A percentile compares a stretch with the other conserved stretches of the same genome.
phyloP scores from a whole-genome alignment of 1,140 invertebrate species.

The Aphaenogaster ashmeadi region DNA sequence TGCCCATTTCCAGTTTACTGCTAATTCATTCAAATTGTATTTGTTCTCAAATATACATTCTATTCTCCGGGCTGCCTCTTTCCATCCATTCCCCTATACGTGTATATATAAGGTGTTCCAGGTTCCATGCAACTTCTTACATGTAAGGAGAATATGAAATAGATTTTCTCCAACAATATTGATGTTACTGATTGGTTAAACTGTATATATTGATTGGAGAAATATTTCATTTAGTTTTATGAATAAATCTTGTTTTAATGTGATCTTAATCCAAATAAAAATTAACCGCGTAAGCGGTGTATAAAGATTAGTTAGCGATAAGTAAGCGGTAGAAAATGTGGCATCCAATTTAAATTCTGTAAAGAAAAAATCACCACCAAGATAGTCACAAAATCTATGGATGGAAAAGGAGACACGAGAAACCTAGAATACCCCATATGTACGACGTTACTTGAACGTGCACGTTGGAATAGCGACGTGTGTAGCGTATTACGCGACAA shows the following conservation, averaged over 20 bases:
- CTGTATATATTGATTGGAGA: background rate
- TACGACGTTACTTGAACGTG: background rate
- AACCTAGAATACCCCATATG: constrained; percentile 9
- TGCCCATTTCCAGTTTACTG: constrained; percentile 83
- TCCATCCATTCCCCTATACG: constrained; percentile 24
- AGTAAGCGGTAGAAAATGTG: background rate
- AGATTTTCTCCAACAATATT: background rate
- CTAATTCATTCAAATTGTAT: constrained; percentile 87
- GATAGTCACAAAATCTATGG: background rate
- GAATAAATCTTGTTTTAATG: background rate
- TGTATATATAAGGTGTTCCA: background rate
- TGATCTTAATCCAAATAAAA: background rate
- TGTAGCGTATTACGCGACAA: constrained; percentile 33
- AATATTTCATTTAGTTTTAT: background rate
- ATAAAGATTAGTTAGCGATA: background rate
- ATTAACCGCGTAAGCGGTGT: background rate
- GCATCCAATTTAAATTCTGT: background rate
- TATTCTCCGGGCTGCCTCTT: constrained; percentile 68
- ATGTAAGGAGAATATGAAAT: background rate
- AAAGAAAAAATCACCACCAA: background rate
- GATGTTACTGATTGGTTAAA: background rate
- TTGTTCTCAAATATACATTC: constrained; percentile 83
- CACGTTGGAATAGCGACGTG: constrained; percentile 27
- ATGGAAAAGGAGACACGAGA: background rate
- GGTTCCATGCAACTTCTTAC: constrained; percentile 4